Evolutionary conservation across 92 coral and sea anemone species (phyloP).

Genomic region (Ricordea florida): DNA sequence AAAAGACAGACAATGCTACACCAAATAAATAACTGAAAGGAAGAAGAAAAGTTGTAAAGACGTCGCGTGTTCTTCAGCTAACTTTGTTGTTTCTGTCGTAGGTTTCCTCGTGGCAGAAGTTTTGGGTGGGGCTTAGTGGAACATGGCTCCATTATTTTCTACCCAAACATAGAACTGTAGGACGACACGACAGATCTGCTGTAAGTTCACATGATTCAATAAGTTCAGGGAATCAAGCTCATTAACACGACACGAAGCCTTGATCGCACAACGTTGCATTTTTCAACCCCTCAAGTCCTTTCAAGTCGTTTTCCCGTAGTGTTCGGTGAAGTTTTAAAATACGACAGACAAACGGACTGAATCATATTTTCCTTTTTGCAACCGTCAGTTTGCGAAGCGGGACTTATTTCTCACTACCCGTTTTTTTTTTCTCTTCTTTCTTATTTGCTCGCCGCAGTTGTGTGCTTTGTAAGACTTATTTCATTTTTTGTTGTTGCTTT

Average conservation of each 20-base stretch:
- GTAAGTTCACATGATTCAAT: too few species aligned
- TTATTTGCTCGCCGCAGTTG: background rate
- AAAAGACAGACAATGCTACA: too few species aligned
- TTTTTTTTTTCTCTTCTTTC: background rate
- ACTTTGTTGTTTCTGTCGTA: background rate
- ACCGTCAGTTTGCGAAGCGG: too few species aligned
- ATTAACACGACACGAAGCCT: too few species aligned
- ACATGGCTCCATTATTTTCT: constrained; percentile 78
- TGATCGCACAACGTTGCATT: too few species aligned
- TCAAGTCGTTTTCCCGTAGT: background rate
- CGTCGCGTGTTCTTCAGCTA: background rate
- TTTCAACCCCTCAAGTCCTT: too few species aligned
- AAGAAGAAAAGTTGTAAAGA: background rate
- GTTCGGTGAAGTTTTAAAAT: background rate
- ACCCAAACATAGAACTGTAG: constrained; percentile 89
- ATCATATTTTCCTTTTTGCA: too few species aligned
- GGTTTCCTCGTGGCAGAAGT: constrained; percentile 99
- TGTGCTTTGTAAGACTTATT: background rate
- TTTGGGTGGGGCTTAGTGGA: constrained; percentile 92
- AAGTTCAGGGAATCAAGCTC: too few species aligned
- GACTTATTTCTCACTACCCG: too few species aligned
- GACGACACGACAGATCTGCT: constrained; percentile 74
- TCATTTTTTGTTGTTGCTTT: background rate
- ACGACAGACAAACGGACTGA: too few species aligned
- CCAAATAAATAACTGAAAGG: too few species aligned